phyloP scores from a whole-genome alignment of 2,113 vertebrate genomes.

The Plestiodon gilberti region DNA sequence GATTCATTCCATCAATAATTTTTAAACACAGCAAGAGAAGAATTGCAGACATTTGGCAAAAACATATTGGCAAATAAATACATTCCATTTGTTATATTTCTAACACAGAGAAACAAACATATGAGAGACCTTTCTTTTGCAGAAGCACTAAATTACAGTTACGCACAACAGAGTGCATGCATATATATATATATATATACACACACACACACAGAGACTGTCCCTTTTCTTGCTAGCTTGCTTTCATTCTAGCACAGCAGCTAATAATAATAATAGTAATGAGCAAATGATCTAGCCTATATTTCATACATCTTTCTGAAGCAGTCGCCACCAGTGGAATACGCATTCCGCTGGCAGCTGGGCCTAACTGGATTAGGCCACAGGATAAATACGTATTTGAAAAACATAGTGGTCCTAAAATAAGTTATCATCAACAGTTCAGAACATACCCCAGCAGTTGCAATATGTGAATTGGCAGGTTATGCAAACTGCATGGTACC shows the following conservation, averaged over 20 bases:
- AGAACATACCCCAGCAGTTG: too few species aligned
- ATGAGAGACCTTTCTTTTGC: constrained; percentile 23
- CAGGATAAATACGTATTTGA: too few species aligned
- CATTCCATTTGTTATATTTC: constrained; percentile 39
- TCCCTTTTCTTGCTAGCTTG: constrained; percentile 19
- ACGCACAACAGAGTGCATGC: background rate
- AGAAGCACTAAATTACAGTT: constrained; percentile 44
- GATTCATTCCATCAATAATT: constrained; percentile 50
- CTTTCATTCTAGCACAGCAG: constrained; percentile 56
- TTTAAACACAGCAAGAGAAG: constrained; percentile 52
- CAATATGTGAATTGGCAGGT: too few species aligned
- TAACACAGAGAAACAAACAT: constrained; percentile 49
- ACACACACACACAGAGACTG: too few species aligned
- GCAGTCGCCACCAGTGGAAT: too few species aligned
- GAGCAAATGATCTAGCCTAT: constrained; percentile 59
- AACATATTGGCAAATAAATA: constrained; percentile 40
- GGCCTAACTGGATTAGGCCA: too few species aligned
- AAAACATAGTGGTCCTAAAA: too few species aligned
- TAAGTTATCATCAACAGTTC: too few species aligned
- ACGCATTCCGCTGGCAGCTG: too few species aligned
- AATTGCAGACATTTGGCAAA: constrained; percentile 47
- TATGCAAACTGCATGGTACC: too few species aligned
- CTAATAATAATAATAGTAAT: constrained; percentile 53
- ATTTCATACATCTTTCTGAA: constrained; percentile 55
- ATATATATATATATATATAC: rapidly evolving